Percentiles rank a stretch among this genome's conserved stretches.
Conservation (phyloP, 2,888 invertebrate species). For the Cistogaster globosa region DNA sequence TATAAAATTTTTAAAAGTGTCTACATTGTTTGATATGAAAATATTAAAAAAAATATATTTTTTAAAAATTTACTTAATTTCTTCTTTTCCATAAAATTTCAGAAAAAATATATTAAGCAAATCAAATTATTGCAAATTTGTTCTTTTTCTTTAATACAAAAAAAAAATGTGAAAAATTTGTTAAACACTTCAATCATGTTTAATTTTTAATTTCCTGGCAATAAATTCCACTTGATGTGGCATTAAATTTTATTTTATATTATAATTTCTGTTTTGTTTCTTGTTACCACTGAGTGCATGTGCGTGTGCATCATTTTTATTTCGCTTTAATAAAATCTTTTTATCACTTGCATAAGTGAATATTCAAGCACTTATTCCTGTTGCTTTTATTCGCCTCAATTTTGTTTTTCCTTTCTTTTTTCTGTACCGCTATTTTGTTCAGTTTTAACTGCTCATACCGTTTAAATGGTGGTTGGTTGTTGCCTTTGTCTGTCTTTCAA, state of each 20-base stretch:
- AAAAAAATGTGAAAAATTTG: not conserved
- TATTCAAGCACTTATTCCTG: conserved; percentile 60
- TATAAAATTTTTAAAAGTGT: no score
- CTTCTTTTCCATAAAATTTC: no score
- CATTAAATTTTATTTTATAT: conserved; percentile 64
- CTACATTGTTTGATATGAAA: no score
- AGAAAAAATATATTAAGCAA: no score
- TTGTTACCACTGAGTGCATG: not conserved
- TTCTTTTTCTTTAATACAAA: not conserved
- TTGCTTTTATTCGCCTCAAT: conserved; percentile 7
- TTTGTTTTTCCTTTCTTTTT: not conserved
- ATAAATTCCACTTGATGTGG: conserved; percentile 65
- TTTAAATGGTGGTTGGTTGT: not conserved
- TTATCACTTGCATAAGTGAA: conserved; percentile 64
- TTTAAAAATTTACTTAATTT: no score
- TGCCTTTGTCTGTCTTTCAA: conserved; percentile 22
- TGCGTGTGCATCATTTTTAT: not conserved
- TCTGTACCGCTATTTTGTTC: conserved; percentile 6
- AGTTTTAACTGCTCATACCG: conserved; percentile 19
- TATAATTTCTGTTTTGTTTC: conserved; percentile 22
- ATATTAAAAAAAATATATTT: no score
- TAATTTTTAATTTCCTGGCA: conserved; percentile 57
- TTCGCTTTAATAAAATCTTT: conserved; percentile 45
- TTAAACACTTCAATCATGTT: conserved; percentile 10
- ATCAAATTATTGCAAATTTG: no score